Conservation (phyloP, 2,113 vertebrate species). For the Oceanodroma tethys region DNA sequence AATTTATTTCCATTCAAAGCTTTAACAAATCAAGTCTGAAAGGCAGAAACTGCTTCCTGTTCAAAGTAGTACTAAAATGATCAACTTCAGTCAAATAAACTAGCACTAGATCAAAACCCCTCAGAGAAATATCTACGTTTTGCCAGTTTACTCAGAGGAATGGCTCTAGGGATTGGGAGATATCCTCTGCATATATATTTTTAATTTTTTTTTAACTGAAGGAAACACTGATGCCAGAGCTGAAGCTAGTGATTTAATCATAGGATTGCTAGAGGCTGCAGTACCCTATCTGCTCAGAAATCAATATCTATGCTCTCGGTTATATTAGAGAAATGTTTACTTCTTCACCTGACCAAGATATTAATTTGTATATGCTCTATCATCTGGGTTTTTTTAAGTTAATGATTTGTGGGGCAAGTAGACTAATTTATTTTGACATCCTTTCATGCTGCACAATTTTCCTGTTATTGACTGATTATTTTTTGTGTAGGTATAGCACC, state of each 20-base stretch:
- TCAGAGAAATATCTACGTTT: slow-evolving; percentile 72
- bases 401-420: slow-evolving; percentile 32
- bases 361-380: slow-evolving; percentile 67
- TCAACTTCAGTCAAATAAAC: slow-evolving; percentile 67
- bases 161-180: slow-evolving; percentile 58
- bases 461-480: slow-evolving; percentile 37
- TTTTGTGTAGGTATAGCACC: neutral
- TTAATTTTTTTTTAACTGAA: slow-evolving; percentile 35
- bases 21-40: slow-evolving; percentile 46
- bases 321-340: slow-evolving; percentile 71
- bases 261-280: slow-evolving; percentile 66
- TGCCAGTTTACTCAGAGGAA: slow-evolving; percentile 68
- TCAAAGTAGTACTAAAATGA: slow-evolving; percentile 65
- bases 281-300: slow-evolving; percentile 68
- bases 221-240: slow-evolving; percentile 63
- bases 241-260: slow-evolving; percentile 76
- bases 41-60: slow-evolving; percentile 37
- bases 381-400: neutral
- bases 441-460: slow-evolving; percentile 1
- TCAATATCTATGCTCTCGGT: slow-evolving; percentile 70
- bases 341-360: slow-evolving; percentile 68
- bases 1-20: slow-evolving; percentile 52
- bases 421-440: slow-evolving; percentile 39
- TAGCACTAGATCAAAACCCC: slow-evolving; percentile 59
- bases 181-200: slow-evolving; percentile 45